These are phyloP conservation scores for Heliocidaris tuberculata DNA, from an alignment of 35 echinoderm and acorn worm species.

Conservation along the genomic window DNA sequence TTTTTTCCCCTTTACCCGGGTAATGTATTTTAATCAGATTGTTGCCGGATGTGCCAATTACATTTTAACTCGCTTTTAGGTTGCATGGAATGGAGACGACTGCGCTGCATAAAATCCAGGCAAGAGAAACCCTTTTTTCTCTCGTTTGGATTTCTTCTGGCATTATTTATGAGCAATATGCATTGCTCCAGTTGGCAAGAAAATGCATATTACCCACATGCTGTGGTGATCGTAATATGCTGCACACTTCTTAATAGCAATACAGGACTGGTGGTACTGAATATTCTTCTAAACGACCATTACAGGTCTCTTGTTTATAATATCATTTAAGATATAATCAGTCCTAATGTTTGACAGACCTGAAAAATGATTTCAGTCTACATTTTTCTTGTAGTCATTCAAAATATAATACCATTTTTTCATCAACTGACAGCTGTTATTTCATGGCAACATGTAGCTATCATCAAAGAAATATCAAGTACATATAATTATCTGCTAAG, in stretches of 20 bases:
- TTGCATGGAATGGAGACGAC: background rate
- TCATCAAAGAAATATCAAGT: too few relatives aligned
- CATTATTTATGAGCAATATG: conserved; percentile 1
- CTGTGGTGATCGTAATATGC: too few relatives aligned
- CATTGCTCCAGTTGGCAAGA: background rate
- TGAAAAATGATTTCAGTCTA: too few relatives aligned
- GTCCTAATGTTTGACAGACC: too few relatives aligned
- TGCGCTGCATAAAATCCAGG: background rate
- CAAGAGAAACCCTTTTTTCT: background rate
- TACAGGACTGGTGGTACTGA: background rate
- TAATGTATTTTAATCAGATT: conserved; percentile 43
- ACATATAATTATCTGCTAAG: too few relatives aligned
- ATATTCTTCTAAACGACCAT: too few relatives aligned
- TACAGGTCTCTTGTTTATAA: too few relatives aligned
- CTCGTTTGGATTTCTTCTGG: background rate
- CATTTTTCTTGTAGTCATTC: too few relatives aligned
- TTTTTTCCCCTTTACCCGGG: background rate
- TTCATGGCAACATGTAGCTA: too few relatives aligned
- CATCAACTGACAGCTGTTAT: too few relatives aligned
- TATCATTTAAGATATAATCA: too few relatives aligned
- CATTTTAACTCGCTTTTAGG: conserved; percentile 31
- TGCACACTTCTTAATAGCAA: background rate
- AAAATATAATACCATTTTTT: too few relatives aligned
- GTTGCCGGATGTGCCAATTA: conserved; percentile 36
- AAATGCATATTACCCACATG: background rate